Percentiles rank a stretch among this genome's conserved stretches.
Evolutionary conservation across 2,113 vertebrate species (phyloP).

Genomic region (Cyphomyrus plagiostoma): DNA sequence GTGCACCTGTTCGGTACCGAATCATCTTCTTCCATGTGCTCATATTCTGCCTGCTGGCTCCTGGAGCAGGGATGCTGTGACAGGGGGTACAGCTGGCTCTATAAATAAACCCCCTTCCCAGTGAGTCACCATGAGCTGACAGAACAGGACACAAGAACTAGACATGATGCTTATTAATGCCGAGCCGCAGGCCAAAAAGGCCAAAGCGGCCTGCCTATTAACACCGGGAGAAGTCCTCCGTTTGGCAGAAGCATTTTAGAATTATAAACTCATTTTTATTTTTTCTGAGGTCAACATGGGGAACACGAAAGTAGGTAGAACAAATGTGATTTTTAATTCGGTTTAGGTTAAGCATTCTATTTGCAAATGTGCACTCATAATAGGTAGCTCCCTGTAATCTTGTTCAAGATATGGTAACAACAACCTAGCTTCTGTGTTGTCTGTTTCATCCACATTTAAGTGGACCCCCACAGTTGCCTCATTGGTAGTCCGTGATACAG

Average conservation of each 20-base stretch:
- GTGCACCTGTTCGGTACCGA: not conserved
- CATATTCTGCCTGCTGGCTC: not conserved
- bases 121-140: constrained; percentile 41
- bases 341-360: not conserved
- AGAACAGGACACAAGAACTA: not conserved
- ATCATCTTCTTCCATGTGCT: constrained; percentile 22
- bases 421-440: not conserved
- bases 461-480: not conserved
- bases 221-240: not conserved
- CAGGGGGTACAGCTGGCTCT: constrained; percentile 33
- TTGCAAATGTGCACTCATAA: not conserved
- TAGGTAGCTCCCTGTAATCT: not conserved
- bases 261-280: not conserved
- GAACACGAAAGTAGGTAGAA: not conserved
- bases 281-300: not conserved
- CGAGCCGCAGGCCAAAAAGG: not conserved
- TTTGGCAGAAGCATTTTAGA: not conserved
- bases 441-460: not conserved
- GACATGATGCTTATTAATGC: constrained; percentile 13
- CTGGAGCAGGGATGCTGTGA: constrained; percentile 28
- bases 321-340: not conserved
- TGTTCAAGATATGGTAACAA: not conserved
- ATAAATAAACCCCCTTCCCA: constrained; percentile 44
- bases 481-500: not conserved
- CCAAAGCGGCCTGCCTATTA: not conserved